Conservation (phyloP, 2,888 invertebrate genomes). For the Acanthacorydalis orientalis region DNA sequence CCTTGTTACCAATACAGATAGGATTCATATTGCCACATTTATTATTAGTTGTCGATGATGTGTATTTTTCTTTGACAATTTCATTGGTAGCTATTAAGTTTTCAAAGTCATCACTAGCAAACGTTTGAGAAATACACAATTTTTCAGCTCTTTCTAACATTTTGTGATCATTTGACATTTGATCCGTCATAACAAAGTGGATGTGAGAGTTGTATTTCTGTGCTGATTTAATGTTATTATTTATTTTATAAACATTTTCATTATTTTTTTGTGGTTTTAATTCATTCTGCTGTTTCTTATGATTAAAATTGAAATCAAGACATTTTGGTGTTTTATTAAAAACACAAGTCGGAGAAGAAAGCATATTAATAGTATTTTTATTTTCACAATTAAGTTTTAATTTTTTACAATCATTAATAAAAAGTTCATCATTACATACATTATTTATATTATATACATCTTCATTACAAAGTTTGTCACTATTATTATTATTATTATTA, state of each 20-base stretch:
- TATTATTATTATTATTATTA: not conserved
- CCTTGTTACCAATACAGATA: conserved; percentile 14
- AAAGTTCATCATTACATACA: conserved; percentile 1
- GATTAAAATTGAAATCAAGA: conserved; percentile 9
- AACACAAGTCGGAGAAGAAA: too few relatives aligned
- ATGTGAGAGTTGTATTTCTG: not conserved
- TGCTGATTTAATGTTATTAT: conserved; percentile 7
- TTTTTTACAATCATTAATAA: not conserved
- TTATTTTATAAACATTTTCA: conserved; percentile 5
- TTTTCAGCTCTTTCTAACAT: too few relatives aligned
- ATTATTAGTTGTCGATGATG: not conserved
- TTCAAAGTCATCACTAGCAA: conserved; percentile 35
- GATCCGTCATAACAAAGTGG: not conserved
- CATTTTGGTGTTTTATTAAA: too few relatives aligned
- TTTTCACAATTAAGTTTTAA: conserved; percentile 3
- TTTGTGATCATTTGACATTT: too few relatives aligned
- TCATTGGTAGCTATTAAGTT: conserved; percentile 37
- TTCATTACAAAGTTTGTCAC: not conserved
- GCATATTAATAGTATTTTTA: conserved; percentile 8
- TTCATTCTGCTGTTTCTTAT: conserved; percentile 8
- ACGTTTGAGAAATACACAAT: conserved; percentile 8
- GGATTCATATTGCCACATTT: not conserved
- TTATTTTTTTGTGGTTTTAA: conserved; percentile 8
- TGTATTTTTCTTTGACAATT: conserved; percentile 34
- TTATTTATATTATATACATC: conserved; percentile 1